phyloP scores from a whole-genome alignment of 53 echinoderm and acorn worm genomes.

The Mesocentrotus franciscanus region DNA sequence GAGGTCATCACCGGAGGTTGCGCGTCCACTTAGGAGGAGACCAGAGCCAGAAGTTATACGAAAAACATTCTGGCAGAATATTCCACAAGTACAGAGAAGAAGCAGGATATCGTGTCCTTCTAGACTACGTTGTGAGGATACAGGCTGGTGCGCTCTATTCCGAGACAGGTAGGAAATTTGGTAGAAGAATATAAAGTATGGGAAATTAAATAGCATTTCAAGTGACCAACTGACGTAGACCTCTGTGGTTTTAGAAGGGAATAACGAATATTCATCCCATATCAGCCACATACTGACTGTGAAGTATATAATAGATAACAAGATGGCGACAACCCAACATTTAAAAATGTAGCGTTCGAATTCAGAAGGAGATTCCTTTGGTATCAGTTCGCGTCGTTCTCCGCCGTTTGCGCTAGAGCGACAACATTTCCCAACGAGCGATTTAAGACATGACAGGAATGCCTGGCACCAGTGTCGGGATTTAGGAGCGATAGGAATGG shows the following conservation, averaged over 20 bases:
- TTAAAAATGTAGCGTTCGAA: background rate
- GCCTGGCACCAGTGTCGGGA: background rate
- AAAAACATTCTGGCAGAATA: constrained; percentile 28
- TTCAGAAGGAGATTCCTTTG: background rate
- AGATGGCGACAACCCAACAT: background rate
- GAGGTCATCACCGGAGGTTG: background rate
- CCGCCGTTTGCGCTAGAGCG: background rate
- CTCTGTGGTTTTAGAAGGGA: background rate
- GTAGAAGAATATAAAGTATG: constrained; percentile 15
- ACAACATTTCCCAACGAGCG: background rate
- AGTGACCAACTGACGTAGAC: background rate
- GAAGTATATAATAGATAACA: background rate
- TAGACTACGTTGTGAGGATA: background rate
- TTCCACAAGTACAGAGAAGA: constrained; percentile 45
- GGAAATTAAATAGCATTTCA: background rate
- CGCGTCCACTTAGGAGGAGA: constrained; percentile 26
- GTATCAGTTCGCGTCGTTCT: background rate
- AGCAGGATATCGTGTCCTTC: constrained; percentile 48
- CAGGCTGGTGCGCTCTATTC: background rate
- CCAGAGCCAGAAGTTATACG: constrained; percentile 12
- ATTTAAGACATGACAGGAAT: background rate
- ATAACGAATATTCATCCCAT: background rate
- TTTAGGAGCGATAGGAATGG: background rate
- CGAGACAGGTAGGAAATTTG: background rate
- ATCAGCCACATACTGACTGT: constrained; percentile 3